A percentile compares a stretch with the other conserved stretches of the same genome.
Evolutionary conservation across 2,888 invertebrate species (phyloP).

Genomic region (Gerosis bhagava): DNA sequence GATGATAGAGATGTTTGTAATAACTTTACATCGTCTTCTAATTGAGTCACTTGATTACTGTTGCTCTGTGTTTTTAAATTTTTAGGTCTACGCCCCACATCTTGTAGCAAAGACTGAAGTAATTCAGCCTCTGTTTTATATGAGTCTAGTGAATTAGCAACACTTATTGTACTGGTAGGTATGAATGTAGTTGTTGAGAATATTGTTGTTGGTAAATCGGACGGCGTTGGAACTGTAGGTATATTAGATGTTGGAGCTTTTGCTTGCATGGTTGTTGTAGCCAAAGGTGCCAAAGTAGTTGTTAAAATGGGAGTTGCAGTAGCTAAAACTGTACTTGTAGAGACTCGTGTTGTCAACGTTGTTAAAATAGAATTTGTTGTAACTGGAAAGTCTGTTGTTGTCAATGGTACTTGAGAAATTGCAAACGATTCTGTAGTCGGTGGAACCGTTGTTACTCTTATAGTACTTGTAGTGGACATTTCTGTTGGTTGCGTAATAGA

Average conservation of each 20-base stretch:
- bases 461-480: slow-evolving; percentile 29
- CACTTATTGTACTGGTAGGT: slow-evolving; percentile 48
- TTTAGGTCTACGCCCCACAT: slow-evolving; percentile 66
- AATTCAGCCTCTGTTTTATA: slow-evolving; percentile 57
- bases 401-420: slow-evolving; percentile 38
- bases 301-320: slow-evolving; percentile 39
- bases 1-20: slow-evolving; percentile 60
- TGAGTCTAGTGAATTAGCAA: slow-evolving; percentile 48
- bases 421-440: slow-evolving; percentile 35
- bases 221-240: slow-evolving; percentile 35
- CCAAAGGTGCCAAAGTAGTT: neutral
- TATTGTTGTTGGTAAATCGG: slow-evolving; percentile 27
- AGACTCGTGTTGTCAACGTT: slow-evolving; percentile 34
- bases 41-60: slow-evolving; percentile 38
- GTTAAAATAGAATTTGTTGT: slow-evolving; percentile 31
- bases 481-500: slow-evolving; percentile 35
- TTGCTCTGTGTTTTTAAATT: slow-evolving; percentile 49
- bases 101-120: slow-evolving; percentile 49
- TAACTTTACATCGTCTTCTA: slow-evolving; percentile 50
- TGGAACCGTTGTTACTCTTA: slow-evolving; percentile 36
- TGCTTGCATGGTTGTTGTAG: slow-evolving; percentile 25
- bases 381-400: slow-evolving; percentile 33
- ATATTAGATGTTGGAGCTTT: slow-evolving; percentile 20
- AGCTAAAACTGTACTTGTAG: slow-evolving; percentile 33
- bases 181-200: slow-evolving; percentile 20